phyloP scores from a whole-genome alignment of 2,888 invertebrate species.

The Tupiocoris notatus region DNA sequence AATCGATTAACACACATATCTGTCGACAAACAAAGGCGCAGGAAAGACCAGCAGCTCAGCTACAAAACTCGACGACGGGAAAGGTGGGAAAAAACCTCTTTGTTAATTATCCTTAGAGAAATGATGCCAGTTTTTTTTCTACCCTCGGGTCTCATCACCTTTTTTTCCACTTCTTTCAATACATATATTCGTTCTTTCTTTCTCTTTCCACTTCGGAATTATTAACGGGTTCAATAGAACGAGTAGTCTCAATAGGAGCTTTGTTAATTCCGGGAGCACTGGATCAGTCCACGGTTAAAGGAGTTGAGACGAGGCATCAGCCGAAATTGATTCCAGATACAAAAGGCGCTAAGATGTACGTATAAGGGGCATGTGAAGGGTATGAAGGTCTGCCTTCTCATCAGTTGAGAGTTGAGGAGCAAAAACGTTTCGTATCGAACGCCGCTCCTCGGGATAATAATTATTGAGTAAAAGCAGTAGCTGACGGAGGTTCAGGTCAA shows the following conservation, averaged over 20 bases:
- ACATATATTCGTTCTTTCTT: slow-evolving; percentile 13
- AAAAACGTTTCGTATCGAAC: not conserved
- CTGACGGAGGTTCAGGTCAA: not conserved
- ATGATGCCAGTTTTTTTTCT: slow-evolving; percentile 12
- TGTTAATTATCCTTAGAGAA: slow-evolving; percentile 33
- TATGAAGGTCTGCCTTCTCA: not conserved
- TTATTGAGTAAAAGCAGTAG: not conserved
- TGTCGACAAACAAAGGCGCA: slow-evolving; percentile 45
- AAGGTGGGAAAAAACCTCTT: slow-evolving; percentile 27
- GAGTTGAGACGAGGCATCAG: not conserved
- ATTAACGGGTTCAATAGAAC: slow-evolving; percentile 28
- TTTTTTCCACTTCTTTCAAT: slow-evolving; percentile 20
- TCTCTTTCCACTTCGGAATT: slow-evolving; percentile 19
- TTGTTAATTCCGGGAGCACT: slow-evolving; percentile 40
- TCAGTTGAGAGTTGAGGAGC: not conserved
- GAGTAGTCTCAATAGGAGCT: slow-evolving; percentile 14
- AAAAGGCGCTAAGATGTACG: not conserved
- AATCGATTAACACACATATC: slow-evolving; percentile 48
- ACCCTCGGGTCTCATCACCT: not conserved
- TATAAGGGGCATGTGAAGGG: too few relatives aligned
- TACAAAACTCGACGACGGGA: slow-evolving; percentile 10
- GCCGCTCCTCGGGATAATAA: not conserved
- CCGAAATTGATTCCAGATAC: slow-evolving; percentile 24
- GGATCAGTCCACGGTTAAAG: slow-evolving; percentile 7
- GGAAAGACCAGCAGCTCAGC: slow-evolving; percentile 21